phyloP scores from a whole-genome alignment of 2,113 vertebrate species.

The Pithys albifrons region DNA sequence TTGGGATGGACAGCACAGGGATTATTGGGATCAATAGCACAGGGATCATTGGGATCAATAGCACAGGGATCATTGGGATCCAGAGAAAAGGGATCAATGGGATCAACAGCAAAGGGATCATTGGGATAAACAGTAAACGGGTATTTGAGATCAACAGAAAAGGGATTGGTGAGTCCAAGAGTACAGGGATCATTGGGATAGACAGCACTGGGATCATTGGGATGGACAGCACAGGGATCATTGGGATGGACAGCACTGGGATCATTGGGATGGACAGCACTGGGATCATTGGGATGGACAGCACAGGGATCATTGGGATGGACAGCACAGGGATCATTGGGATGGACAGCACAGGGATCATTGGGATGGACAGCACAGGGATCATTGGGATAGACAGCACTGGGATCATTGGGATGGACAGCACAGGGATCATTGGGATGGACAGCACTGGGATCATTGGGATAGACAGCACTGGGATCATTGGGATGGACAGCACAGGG shows the following conservation, averaged over 20 bases:
- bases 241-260: too few relatives aligned
- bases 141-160: too few relatives aligned
- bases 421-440: accelerated
- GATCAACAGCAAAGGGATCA: too few relatives aligned
- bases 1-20: neutral
- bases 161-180: too few relatives aligned
- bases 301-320: too few relatives aligned
- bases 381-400: too few relatives aligned
- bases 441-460: accelerated
- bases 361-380: too few relatives aligned
- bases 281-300: neutral
- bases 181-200: neutral
- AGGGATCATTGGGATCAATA: neutral
- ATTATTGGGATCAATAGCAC: accelerated
- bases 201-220: neutral
- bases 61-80: too few relatives aligned
- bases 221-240: neutral
- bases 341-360: accelerated
- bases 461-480: accelerated
- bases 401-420: too few relatives aligned
- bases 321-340: neutral
- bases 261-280: too few relatives aligned
- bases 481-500: accelerated
- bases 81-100: too few relatives aligned
- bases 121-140: too few relatives aligned